Percentiles rank a stretch among this genome's conserved stretches.
Evolutionary conservation across 2,888 invertebrate species (phyloP).

Genomic region (Agrochola circellaris): DNA sequence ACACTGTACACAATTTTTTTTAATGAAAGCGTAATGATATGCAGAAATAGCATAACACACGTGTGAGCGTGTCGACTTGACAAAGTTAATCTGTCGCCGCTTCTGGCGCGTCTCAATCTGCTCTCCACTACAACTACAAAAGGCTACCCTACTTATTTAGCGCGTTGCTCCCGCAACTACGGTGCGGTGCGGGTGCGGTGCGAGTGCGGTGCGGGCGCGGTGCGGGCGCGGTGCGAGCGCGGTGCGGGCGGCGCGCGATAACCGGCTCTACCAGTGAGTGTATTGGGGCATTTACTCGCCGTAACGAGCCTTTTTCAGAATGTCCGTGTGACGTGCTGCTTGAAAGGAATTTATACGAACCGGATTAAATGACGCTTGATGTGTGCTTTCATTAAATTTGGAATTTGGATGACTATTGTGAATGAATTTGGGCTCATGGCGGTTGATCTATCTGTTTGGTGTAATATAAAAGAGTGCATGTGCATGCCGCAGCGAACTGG

Average conservation of each 20-base stretch:
- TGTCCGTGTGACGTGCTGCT: slow-evolving; percentile 1
- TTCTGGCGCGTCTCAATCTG: slow-evolving; percentile 14
- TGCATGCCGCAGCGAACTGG: not conserved
- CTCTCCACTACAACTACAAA: slow-evolving; percentile 29
- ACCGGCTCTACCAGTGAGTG: slow-evolving; percentile 1
- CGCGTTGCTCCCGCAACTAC: slow-evolving; percentile 3
- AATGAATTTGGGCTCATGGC: not conserved
- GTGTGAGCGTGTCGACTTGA: slow-evolving; percentile 7
- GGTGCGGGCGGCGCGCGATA: not conserved
- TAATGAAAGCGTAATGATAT: slow-evolving; percentile 9
- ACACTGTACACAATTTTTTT: slow-evolving; percentile 7
- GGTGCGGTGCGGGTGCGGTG: not conserved
- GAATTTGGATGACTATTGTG: not conserved
- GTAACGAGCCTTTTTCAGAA: slow-evolving; percentile 22
- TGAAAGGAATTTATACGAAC: slow-evolving; percentile 17
- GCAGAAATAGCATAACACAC: slow-evolving; percentile 9
- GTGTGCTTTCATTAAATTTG: not conserved
- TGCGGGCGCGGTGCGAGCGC: not conserved
- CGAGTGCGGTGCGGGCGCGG: no score
- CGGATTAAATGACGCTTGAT: slow-evolving; percentile 7
- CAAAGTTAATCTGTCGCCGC: slow-evolving; percentile 34
- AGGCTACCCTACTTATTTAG: slow-evolving; percentile 49
- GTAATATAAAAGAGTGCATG: not conserved
- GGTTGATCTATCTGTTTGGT: not conserved
- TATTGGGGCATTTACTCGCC: slow-evolving; percentile 17